Evolutionary conservation across 1,140 invertebrate species (phyloP).

Genomic region (Scaptomyza graminum): DNA sequence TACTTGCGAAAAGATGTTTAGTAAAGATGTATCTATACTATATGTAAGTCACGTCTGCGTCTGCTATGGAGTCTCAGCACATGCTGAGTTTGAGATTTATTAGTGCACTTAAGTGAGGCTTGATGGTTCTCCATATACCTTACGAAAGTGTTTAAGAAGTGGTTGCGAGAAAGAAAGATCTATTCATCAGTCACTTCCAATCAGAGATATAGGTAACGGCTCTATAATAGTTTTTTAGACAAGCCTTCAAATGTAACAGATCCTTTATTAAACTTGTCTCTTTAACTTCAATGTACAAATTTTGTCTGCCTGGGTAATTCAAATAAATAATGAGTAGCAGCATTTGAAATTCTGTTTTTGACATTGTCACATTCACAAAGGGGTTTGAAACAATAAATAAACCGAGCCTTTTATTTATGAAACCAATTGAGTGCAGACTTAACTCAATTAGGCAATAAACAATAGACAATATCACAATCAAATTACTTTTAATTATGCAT

Average conservation of each 20-base stretch:
- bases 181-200: too few relatives aligned
- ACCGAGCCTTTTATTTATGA: conserved; percentile 22
- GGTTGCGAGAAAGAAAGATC: too few relatives aligned
- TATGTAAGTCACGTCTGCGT: conserved; percentile 57
- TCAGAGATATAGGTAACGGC: too few relatives aligned
- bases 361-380: conserved; percentile 33
- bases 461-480: conserved; percentile 28
- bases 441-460: conserved; percentile 36
- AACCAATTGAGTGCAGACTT: conserved; percentile 42
- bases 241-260: neutral
- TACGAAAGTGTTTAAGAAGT: neutral
- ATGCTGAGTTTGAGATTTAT: conserved; percentile 60
- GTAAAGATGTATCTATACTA: conserved; percentile 35
- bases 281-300: conserved; percentile 11
- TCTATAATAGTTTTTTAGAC: too few relatives aligned
- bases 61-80: conserved; percentile 42
- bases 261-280: neutral
- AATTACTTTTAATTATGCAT: conserved; percentile 37
- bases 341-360: conserved; percentile 38
- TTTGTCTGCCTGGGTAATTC: conserved; percentile 42
- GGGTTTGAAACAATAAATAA: conserved; percentile 24
- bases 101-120: conserved; percentile 40
- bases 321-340: conserved; percentile 25
- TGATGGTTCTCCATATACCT: conserved; percentile 21
- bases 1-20: conserved; percentile 13